Base-by-base conservation (phyloP, 2,797 vertebrate genomes). In the Catamblyrhynchus diadema region DNA sequence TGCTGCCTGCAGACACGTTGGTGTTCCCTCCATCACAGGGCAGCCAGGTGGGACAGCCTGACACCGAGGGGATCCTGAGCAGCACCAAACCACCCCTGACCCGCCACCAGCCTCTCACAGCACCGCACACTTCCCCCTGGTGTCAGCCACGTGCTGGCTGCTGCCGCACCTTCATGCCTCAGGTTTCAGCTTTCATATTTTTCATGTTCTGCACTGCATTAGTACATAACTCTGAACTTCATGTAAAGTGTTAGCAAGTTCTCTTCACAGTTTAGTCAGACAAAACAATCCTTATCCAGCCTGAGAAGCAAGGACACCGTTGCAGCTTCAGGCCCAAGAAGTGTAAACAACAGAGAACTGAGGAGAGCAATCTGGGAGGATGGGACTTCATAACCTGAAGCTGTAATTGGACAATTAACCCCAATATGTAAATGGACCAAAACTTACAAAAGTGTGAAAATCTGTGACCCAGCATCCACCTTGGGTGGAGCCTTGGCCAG, bases 81-180 rank as follows among this genome's bases (percentile, higher is more conserved):
- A 81, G 86, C 56, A 17, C 51, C 32, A 37, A 83, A 45, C 17
- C 69, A 65, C 12, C 0, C 0, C 41, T 19, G 6, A 2, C 1
- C 12, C 19, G 1, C 27, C 27, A 1, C 2, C 0, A 23, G 27
- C 33, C 22, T 27, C 88, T 42, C 3, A 0, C 27, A 7, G 77
- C 50, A 39, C 47, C 11, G 9, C 33, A 2, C 0, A 0, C 13
- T 77, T 56, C 69, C 35, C n/a, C 0, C 14, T 0, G 0, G 16
- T 2, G 2, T 3, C 19, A 71, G 72, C 51, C 66, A 21, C 0
- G 0, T 0, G 0, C 41, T 0, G 0, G 28, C 70, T 54, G 33
- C 54, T 2, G 8, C n/a, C 72, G 88, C 41, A 0, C 24, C 57
- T 60, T 21, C 9, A 21, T 14, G 12, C 27, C 27, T 30, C 7